These are phyloP conservation scores for Mycetomoellerius zeteki DNA, from an alignment of 1,140 invertebrate genomes.

Conservation along the genomic window DNA sequence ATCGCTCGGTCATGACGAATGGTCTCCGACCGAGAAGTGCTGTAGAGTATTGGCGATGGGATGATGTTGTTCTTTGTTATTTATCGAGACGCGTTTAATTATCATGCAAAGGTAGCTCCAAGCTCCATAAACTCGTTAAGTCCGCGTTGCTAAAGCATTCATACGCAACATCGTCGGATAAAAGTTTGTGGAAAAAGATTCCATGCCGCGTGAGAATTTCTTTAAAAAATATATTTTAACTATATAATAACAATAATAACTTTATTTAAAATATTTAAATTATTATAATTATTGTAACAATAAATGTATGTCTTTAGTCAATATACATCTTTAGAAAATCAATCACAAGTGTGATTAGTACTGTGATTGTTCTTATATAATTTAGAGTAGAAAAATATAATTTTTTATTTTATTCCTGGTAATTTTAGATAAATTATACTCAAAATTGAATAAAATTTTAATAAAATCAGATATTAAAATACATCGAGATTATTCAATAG, in stretches of 20 bases:
- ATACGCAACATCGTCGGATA: constrained; percentile 6
- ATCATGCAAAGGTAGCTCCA: constrained; percentile 49
- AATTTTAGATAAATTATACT: background rate
- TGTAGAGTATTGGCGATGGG: constrained; percentile 8
- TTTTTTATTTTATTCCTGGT: background rate
- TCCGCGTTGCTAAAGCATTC: constrained; percentile 1
- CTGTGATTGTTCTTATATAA: background rate
- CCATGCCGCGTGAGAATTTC: constrained; percentile 12
- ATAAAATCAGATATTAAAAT: constrained; percentile 19
- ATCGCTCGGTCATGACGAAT: constrained; percentile 52
- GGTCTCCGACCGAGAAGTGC: constrained; percentile 17
- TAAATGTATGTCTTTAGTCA: background rate
- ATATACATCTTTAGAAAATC: background rate
- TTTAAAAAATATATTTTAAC: constrained; percentile 3
- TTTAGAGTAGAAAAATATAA: background rate
- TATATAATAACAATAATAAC: background rate
- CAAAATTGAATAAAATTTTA: background rate
- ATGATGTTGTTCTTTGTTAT: constrained; percentile 43
- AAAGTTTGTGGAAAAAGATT: background rate
- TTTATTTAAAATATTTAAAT: too few species aligned
- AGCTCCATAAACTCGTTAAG: constrained; percentile 55
- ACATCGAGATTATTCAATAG: constrained; percentile 3
- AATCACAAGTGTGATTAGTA: background rate
- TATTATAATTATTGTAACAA: background rate
- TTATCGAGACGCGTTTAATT: constrained; percentile 57